Percentiles rank a stretch among this genome's conserved stretches.
phyloP scores from a whole-genome alignment of 92 coral and sea anemone genomes.

The Hydrozoanthus gracilis region DNA sequence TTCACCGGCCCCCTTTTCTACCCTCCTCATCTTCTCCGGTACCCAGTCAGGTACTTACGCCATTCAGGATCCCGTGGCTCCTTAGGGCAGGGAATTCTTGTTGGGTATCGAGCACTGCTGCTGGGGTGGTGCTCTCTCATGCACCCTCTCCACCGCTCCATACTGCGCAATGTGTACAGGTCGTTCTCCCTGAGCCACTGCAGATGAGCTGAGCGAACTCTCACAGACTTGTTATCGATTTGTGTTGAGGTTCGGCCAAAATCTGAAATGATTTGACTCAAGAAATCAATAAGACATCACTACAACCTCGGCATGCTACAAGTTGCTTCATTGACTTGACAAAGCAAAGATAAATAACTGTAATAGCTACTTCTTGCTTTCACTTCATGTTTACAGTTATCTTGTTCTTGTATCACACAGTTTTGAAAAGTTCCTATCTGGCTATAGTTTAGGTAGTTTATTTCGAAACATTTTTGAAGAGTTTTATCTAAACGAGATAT shows the following conservation, averaged over 20 bases:
- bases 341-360: too few relatives aligned
- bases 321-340: not conserved
- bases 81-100: conserved; percentile 56
- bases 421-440: too few relatives aligned
- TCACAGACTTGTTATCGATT: conserved; percentile 73
- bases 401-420: too few relatives aligned
- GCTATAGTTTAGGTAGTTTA: too few relatives aligned
- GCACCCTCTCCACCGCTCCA: conserved; percentile 62
- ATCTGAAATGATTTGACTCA: conserved; percentile 40
- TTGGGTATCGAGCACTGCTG: conserved; percentile 83
- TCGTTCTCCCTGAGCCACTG: conserved; percentile 84
- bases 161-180: conserved; percentile 56
- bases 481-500: too few relatives aligned
- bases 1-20: not conserved
- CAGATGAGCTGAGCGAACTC: conserved; percentile 77
- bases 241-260: conserved; percentile 67
- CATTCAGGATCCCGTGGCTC: conserved; percentile 72
- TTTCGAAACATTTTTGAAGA: too few relatives aligned
- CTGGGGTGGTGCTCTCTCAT: conserved; percentile 70
- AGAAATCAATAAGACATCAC: too few relatives aligned
- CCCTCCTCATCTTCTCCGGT: not conserved
- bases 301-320: not conserved
- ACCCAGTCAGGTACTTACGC: conserved; percentile 44
- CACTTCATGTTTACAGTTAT: too few relatives aligned
- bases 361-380: too few relatives aligned